Evolutionary conservation across 1,140 invertebrate genomes (phyloP).

Genomic region (Ceratitis capitata): DNA sequence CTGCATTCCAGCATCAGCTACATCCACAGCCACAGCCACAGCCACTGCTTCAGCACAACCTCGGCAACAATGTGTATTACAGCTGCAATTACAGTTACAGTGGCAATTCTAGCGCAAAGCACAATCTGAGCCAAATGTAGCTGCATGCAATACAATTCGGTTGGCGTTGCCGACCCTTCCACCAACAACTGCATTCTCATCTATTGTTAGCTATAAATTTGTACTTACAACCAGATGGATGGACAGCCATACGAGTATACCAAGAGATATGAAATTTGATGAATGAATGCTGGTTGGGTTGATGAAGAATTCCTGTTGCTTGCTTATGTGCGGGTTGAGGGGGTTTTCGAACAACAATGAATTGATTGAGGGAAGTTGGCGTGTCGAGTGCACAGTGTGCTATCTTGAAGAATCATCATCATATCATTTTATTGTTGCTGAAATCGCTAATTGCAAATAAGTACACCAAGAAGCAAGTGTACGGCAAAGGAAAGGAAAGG

Average conservation of each 20-base stretch:
- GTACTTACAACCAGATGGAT: constrained; percentile 28
- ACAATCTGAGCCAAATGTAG: not conserved
- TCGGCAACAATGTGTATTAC: constrained; percentile 11
- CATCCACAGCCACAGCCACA: constrained; percentile 20
- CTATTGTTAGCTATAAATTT: constrained; percentile 28
- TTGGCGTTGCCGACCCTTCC: not conserved
- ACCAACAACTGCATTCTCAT: not conserved
- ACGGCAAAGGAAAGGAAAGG: no score
- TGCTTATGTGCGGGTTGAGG: not conserved
- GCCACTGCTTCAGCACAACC: constrained; percentile 12
- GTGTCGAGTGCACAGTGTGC: not conserved
- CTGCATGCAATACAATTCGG: no score
- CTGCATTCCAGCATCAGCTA: not conserved
- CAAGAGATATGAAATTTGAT: not conserved
- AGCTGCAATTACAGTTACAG: constrained; percentile 29
- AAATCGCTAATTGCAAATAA: no score
- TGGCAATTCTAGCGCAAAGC: constrained; percentile 18
- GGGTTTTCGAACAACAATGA: not conserved
- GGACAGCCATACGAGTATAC: no score
- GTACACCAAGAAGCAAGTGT: no score
- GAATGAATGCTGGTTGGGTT: not conserved
- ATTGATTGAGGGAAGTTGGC: not conserved
- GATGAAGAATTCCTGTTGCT: not conserved
- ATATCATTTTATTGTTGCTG: no score
- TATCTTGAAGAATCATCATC: not conserved